phyloP scores from a whole-genome alignment of 2,888 invertebrate species.

The Coelinius sp. region DNA sequence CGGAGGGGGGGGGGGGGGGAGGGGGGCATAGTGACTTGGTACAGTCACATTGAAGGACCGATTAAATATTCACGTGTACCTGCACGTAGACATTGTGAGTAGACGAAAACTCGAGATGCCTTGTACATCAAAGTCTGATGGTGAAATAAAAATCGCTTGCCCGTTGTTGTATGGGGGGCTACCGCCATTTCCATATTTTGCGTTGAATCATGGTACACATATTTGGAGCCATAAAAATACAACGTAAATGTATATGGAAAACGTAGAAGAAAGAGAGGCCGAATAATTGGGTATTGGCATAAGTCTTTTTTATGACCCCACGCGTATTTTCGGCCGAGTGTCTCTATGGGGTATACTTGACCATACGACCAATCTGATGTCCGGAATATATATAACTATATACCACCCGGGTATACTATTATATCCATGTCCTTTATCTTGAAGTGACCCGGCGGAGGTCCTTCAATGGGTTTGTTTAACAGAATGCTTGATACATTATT shows the following conservation, averaged over 20 bases:
- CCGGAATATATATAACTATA: conserved; percentile 57
- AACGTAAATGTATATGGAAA: not conserved
- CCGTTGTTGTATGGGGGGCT: not conserved
- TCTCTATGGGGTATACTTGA: conserved; percentile 60
- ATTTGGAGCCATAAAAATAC: conserved; percentile 1
- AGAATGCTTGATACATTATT: not conserved
- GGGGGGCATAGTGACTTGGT: conserved; percentile 40
- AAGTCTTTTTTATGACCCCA: conserved; percentile 60
- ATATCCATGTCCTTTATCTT: conserved; percentile 40
- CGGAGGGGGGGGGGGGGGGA: conserved; percentile 57
- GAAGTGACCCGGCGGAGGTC: conserved; percentile 11
- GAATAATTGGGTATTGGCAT: conserved; percentile 44
- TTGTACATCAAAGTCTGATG: not conserved
- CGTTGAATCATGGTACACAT: not conserved
- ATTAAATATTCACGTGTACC: conserved; percentile 69
- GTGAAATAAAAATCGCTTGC: not conserved
- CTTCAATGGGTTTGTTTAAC: conserved; percentile 16
- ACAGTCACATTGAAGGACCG: conserved; percentile 65
- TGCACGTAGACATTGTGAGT: conserved; percentile 51
- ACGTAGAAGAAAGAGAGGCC: not conserved
- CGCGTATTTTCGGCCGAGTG: conserved; percentile 64
- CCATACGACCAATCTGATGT: conserved; percentile 56
- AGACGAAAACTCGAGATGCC: conserved; percentile 40
- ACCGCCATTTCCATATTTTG: not conserved
- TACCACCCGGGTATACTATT: conserved; percentile 63